Evolutionary conservation across 2,888 invertebrate genomes (phyloP).

Genomic region (Bhutanitis thaidina): DNA sequence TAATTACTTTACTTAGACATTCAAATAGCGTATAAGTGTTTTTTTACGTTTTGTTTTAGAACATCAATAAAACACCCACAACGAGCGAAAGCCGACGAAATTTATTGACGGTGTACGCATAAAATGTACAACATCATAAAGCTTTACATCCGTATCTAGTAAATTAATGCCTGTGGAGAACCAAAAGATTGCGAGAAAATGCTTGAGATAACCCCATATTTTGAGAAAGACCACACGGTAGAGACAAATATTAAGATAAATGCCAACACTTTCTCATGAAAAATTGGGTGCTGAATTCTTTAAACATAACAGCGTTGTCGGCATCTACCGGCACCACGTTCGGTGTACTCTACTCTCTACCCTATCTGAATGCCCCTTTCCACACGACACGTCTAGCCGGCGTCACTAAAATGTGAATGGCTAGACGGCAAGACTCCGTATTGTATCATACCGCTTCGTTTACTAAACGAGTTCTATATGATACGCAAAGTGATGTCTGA

Average conservation of each 20-base stretch:
- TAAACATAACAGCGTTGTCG: conserved; percentile 3
- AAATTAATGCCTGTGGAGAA: conserved; percentile 27
- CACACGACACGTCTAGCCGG: conserved; percentile 36
- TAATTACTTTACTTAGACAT: conserved; percentile 3
- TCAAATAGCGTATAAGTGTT: conserved; percentile 29
- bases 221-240: background rate
- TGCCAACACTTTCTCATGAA: background rate
- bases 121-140: conserved; percentile 35
- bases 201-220: background rate
- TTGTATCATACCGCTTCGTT: conserved; percentile 46
- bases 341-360: conserved; percentile 12
- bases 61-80: conserved; percentile 47
- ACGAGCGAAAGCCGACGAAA: conserved; percentile 30
- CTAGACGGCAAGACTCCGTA: conserved; percentile 64
- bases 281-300: background rate
- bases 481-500: conserved; percentile 28
- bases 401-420: conserved; percentile 41
- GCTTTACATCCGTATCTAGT: conserved; percentile 36
- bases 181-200: background rate
- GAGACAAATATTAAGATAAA: background rate
- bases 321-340: conserved; percentile 7
- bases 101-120: conserved; percentile 41
- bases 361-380: conserved; percentile 22
- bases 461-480: conserved; percentile 40
- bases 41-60: conserved; percentile 37